Conservation (phyloP, 2,888 invertebrate genomes). For the Pediacus dermestoides region DNA sequence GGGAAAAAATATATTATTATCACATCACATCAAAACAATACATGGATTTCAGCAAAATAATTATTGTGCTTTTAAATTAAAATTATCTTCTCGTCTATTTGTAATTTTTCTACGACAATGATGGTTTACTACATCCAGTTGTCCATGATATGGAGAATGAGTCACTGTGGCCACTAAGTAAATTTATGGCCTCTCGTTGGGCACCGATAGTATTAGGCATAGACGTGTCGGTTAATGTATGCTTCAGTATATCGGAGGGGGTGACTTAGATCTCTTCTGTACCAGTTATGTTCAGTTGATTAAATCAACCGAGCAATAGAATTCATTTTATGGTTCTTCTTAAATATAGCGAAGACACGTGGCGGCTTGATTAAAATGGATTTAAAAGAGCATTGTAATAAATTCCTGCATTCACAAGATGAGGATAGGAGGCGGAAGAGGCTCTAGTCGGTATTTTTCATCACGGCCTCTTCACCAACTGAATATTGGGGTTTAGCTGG, state of each 20-base stretch:
- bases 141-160: constrained; percentile 3
- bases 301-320: constrained; percentile 1
- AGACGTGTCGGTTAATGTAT: not conserved
- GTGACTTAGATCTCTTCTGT: not conserved
- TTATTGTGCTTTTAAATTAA: too few species aligned
- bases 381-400: not conserved
- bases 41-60: too few species aligned
- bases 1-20: too few species aligned
- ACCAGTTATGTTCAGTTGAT: constrained; percentile 1
- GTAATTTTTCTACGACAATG: not conserved
- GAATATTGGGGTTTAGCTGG: too few species aligned
- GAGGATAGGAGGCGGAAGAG: too few species aligned
- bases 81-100: too few species aligned
- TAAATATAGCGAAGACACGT: constrained; percentile 1
- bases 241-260: not conserved
- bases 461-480: too few species aligned
- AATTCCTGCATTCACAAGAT: too few species aligned
- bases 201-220: not conserved
- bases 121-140: constrained; percentile 1
- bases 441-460: too few species aligned
- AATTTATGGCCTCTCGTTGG: constrained; percentile 2
- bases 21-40: too few species aligned
- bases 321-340: constrained; percentile 1
- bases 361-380: not conserved
- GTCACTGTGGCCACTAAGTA: constrained; percentile 2